These are phyloP conservation scores for Synanthedon tipuliformis DNA, from an alignment of 2,888 invertebrate genomes.

Conservation along the genomic window DNA sequence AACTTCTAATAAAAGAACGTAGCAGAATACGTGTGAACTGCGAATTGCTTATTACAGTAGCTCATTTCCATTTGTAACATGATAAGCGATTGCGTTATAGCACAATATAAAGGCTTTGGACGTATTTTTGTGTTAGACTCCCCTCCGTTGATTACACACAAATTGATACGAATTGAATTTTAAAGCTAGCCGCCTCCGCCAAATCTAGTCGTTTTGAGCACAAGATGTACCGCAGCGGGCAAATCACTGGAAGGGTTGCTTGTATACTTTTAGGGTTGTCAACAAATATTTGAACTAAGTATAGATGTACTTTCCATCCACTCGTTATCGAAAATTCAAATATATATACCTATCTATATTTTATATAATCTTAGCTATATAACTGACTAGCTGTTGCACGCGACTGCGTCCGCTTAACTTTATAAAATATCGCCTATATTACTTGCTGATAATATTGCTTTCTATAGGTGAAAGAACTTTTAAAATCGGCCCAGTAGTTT, in stretches of 20 bases:
- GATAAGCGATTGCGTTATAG: constrained; percentile 38
- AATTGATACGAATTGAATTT: constrained; percentile 70
- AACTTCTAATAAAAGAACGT: no score
- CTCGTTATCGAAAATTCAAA: no score
- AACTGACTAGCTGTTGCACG: no score
- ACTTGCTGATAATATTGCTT: no score
- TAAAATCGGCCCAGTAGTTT: no score
- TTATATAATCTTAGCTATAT: no score
- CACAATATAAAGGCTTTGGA: constrained; percentile 32
- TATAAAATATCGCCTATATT: no score
- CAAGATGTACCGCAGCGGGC: constrained; percentile 28
- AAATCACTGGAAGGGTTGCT: constrained; percentile 45
- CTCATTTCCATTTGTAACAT: constrained; percentile 36
- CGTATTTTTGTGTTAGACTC: constrained; percentile 57
- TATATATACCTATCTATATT: no score
- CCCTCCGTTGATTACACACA: constrained; percentile 60
- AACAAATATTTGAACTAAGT: constrained; percentile 3
- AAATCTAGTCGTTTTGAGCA: constrained; percentile 11
- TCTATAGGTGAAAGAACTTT: no score
- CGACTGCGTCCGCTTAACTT: no score
- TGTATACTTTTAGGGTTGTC: constrained; percentile 37
- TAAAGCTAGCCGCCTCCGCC: constrained; percentile 44
- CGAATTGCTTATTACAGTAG: background rate
- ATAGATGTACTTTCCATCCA: no score
- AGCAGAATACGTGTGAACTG: background rate